Evolutionary conservation across 2,888 invertebrate genomes (phyloP).

Genomic region (Drosophila borborema): DNA sequence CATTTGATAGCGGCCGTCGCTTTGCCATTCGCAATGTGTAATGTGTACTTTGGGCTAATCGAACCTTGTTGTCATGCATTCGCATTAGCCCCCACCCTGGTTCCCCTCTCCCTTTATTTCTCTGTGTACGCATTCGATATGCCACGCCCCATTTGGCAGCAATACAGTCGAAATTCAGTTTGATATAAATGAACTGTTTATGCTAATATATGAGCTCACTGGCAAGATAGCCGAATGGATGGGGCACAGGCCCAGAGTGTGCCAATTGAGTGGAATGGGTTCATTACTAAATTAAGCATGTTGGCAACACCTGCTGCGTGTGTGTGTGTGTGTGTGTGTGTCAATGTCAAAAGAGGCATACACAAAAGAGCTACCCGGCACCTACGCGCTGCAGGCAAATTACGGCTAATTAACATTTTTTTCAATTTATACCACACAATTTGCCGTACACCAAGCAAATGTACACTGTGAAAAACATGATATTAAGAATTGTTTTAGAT

Average conservation of each 20-base stretch:
- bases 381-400: slow-evolving; percentile 52
- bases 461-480: slow-evolving; percentile 33
- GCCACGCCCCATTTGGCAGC: slow-evolving; percentile 38
- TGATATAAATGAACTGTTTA: slow-evolving; percentile 78
- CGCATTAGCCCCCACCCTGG: background rate
- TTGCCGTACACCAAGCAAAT: slow-evolving; percentile 3
- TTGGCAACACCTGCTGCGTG: slow-evolving; percentile 67
- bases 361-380: slow-evolving; percentile 12
- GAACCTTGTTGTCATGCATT: slow-evolving; percentile 58
- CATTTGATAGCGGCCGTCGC: slow-evolving; percentile 28
- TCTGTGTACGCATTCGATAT: slow-evolving; percentile 30
- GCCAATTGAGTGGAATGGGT: slow-evolving; percentile 31
- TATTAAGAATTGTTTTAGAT: background rate
- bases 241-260: slow-evolving; percentile 2
- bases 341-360: slow-evolving; percentile 68
- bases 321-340: slow-evolving; percentile 21
- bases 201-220: slow-evolving; percentile 76
- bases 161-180: slow-evolving; percentile 45
- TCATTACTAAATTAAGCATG: slow-evolving; percentile 72
- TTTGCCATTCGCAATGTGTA: slow-evolving; percentile 18
- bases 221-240: slow-evolving; percentile 26
- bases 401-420: slow-evolving; percentile 77
- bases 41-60: slow-evolving; percentile 60
- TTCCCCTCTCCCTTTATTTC: background rate
- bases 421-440: slow-evolving; percentile 69